Conservation (phyloP, 2,113 vertebrate genomes). For the Melanerpes aurifrons region DNA sequence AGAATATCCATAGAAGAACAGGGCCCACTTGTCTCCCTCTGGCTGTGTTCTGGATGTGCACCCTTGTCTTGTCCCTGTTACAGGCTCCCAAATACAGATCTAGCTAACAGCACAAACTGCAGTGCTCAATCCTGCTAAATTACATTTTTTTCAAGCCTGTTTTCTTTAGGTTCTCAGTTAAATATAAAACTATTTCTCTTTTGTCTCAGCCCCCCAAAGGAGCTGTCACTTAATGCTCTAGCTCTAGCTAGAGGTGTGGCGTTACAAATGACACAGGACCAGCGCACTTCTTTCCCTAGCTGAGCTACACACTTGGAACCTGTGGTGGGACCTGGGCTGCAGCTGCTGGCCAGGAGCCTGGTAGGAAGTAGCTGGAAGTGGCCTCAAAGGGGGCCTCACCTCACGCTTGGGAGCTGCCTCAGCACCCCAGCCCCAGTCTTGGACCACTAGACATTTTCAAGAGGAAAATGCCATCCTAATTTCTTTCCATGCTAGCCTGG, state of each 20-base stretch:
- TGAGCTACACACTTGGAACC: not conserved
- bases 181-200: not conserved
- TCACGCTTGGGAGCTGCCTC: too few relatives aligned
- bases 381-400: too few relatives aligned
- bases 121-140: accelerated
- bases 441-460: too few relatives aligned
- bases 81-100: not conserved
- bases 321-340: too few relatives aligned
- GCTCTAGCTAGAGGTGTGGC: not conserved
- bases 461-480: too few relatives aligned
- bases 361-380: too few relatives aligned
- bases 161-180: not conserved
- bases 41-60: not conserved
- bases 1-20: not conserved
- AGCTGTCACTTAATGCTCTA: not conserved
- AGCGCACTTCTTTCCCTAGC: not conserved
- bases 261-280: not conserved
- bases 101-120: not conserved
- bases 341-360: too few relatives aligned
- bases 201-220: not conserved
- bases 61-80: accelerated
- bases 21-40: not conserved
- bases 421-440: too few relatives aligned
- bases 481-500: too few relatives aligned
- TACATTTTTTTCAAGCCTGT: not conserved